These are phyloP conservation scores for Polypedilum vanderplanki DNA, from an alignment of 1,140 invertebrate genomes.

Conservation along the genomic window DNA sequence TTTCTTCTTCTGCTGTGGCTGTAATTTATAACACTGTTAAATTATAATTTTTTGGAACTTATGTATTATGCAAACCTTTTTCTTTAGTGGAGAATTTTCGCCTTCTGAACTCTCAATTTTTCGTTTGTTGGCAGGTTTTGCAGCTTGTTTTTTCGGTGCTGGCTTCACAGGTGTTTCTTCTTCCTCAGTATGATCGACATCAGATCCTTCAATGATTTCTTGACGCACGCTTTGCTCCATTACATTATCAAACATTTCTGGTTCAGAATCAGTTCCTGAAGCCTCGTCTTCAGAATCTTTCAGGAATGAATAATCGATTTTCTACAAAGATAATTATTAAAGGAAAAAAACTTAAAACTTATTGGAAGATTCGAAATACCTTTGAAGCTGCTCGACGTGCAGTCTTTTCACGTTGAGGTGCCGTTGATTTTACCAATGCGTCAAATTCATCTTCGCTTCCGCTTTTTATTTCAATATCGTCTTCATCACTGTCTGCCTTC, in stretches of 20 bases:
- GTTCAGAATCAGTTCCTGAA: not conserved
- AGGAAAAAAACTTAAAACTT: too few species aligned
- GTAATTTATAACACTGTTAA: not conserved
- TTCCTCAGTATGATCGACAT: constrained; percentile 31
- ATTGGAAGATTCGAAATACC: too few species aligned
- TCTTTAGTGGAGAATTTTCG: constrained; percentile 20
- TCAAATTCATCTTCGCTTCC: constrained; percentile 41
- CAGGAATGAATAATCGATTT: constrained; percentile 40
- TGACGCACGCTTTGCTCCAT: not conserved
- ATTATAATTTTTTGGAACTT: not conserved
- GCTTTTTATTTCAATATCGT: constrained; percentile 39
- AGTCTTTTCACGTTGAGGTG: constrained; percentile 40
- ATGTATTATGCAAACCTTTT: constrained; percentile 34
- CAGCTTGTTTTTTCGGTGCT: constrained; percentile 31
- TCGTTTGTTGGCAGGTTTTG: constrained; percentile 19
- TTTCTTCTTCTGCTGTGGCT: constrained; percentile 34
- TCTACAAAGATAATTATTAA: constrained; percentile 31
- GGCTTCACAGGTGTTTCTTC: constrained; percentile 39
- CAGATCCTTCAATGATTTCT: not conserved
- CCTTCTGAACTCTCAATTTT: constrained; percentile 32
- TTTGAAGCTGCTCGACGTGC: constrained; percentile 48
- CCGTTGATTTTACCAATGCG: constrained; percentile 36
- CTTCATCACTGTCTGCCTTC: constrained; percentile 44
- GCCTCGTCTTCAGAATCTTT: constrained; percentile 34
- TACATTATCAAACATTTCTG: constrained; percentile 31